Conservation (phyloP, 2,113 vertebrate genomes). For the Melanerpes aurifrons region DNA sequence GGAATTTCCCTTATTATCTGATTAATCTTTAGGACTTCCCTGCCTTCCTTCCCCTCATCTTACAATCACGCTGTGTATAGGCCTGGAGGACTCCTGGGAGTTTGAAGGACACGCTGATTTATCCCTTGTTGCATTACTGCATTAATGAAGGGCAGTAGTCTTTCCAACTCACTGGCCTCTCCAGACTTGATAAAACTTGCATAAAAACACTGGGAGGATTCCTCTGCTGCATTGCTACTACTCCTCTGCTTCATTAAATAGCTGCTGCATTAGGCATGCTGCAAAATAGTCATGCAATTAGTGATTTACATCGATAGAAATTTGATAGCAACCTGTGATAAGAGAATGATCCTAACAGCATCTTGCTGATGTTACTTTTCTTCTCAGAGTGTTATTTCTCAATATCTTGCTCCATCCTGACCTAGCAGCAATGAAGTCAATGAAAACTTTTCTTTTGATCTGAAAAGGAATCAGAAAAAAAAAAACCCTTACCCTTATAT, state of each 20-base stretch:
- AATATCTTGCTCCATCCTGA: conserved; percentile 39
- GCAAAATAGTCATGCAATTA: conserved; percentile 3
- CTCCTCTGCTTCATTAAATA: conserved; percentile 29
- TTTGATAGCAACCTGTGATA: conserved; percentile 27
- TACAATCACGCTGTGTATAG: not conserved
- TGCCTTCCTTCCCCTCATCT: conserved; percentile 66
- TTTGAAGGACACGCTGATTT: conserved; percentile 53
- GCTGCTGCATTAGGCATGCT: not conserved
- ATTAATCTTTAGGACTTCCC: conserved; percentile 74
- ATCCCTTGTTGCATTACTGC: conserved; percentile 53
- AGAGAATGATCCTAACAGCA: not conserved
- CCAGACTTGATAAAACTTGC: conserved; percentile 48
- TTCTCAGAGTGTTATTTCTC: conserved; percentile 12
- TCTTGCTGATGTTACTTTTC: conserved; percentile 51
- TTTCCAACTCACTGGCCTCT: conserved; percentile 26
- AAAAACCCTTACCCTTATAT: conserved; percentile 7
- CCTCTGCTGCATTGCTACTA: not conserved
- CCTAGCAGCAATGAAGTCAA: conserved; percentile 39
- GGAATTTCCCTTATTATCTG: conserved; percentile 74
- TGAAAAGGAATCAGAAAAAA: conserved; percentile 12
- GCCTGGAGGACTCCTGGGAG: conserved; percentile 39
- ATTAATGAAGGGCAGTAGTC: conserved; percentile 45
- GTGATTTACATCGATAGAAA: conserved; percentile 30
- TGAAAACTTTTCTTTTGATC: conserved; percentile 45
- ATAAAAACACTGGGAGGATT: conserved; percentile 34